These are phyloP conservation scores for Sturmia bella DNA, from an alignment of 2,888 invertebrate genomes.

Conservation along the genomic window DNA sequence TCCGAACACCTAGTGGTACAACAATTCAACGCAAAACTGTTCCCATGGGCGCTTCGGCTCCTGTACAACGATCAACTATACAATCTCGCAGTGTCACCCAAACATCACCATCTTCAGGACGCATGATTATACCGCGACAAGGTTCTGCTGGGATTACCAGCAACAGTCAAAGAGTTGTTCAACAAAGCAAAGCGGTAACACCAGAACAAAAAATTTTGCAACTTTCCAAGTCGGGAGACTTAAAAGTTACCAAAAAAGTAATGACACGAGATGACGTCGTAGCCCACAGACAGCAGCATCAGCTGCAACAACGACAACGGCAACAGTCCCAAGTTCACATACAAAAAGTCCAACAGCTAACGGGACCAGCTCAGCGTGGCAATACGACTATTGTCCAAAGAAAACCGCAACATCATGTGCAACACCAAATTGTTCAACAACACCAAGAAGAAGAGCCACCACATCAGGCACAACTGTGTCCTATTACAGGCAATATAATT, in stretches of 20 bases:
- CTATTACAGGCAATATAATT: conserved; percentile 84
- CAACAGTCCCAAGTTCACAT: conserved; percentile 75
- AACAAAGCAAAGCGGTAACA: conserved; percentile 75
- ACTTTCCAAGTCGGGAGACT: conserved; percentile 83
- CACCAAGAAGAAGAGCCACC: conserved; percentile 69
- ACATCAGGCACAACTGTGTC: conserved; percentile 85
- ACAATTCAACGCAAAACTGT: conserved; percentile 73
- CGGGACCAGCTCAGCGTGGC: conserved; percentile 81
- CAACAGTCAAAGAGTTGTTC: conserved; percentile 59
- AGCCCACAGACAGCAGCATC: conserved; percentile 75
- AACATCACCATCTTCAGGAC: conserved; percentile 75
- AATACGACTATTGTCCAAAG: conserved; percentile 54
- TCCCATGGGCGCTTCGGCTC: conserved; percentile 36
- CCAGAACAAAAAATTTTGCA: conserved; percentile 82
- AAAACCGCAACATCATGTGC: conserved; percentile 71
- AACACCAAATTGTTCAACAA: conserved; percentile 72
- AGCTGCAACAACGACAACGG: conserved; percentile 74
- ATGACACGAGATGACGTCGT: conserved; percentile 78
- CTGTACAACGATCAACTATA: conserved; percentile 68
- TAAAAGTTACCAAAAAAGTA: conserved; percentile 82
- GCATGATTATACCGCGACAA: conserved; percentile 77
- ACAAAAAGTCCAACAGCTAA: conserved; percentile 83
- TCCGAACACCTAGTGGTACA: conserved; percentile 70
- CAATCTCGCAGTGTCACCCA: conserved; percentile 73
- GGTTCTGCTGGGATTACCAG: conserved; percentile 44